phyloP scores from a whole-genome alignment of 2,113 vertebrate species.

The Notothenia rossii region DNA sequence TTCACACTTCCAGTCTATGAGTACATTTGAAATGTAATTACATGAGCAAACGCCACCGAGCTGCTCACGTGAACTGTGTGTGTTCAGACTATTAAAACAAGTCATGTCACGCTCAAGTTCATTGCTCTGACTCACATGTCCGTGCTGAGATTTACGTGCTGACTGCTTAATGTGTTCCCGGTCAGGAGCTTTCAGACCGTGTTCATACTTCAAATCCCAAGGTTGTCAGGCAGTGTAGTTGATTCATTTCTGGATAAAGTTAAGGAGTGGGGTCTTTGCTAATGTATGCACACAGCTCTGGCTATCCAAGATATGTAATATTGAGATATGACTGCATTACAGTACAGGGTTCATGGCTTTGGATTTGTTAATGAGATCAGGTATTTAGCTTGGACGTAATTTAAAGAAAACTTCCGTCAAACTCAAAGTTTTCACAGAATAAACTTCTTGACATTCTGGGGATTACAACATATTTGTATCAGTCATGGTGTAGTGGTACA shows the following conservation, averaged over 20 bases:
- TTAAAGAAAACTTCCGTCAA: neutral
- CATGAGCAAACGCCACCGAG: slow-evolving; percentile 52
- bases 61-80: slow-evolving; percentile 26
- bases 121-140: slow-evolving; percentile 42
- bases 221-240: neutral
- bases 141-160: neutral
- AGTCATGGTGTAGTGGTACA: no score
- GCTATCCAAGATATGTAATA: neutral
- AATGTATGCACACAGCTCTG: neutral
- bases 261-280: neutral
- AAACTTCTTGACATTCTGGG: neutral
- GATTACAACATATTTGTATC: neutral
- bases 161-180: slow-evolving; percentile 31
- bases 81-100: slow-evolving; percentile 64
- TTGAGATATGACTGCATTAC: neutral
- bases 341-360: neutral
- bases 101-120: slow-evolving; percentile 46
- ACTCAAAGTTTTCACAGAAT: slow-evolving; percentile 10
- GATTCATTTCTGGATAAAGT: neutral
- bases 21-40: slow-evolving; percentile 67
- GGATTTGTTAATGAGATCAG: neutral
- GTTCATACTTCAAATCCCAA: slow-evolving; percentile 27
- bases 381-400: neutral
- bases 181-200: slow-evolving; percentile 13
- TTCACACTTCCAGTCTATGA: slow-evolving; percentile 49